Base-by-base conservation (phyloP, 1,140 invertebrate species). In the Tetraneura akinire region DNA sequence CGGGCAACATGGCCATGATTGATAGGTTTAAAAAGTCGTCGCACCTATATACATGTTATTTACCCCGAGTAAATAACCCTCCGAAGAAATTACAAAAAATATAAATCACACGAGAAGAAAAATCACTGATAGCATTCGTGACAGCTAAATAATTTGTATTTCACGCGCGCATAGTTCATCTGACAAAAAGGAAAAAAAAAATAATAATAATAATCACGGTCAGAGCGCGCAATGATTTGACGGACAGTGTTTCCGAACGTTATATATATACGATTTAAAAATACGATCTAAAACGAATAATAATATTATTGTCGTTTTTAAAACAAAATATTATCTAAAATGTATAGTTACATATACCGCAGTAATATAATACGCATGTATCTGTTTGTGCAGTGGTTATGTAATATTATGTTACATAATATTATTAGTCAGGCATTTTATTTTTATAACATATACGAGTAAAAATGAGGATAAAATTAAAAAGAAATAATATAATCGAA, bases 1-100 rank as follows among this genome's bases (percentile, higher is more conserved):
- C 68, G 18, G 47, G 45, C 68, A 51, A 71, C 68, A 29, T 71
- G 68, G 68, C 51, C 68, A 23, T 71, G 68, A 71, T 71, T 51
- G 68, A 71, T 71, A 45, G 45, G 29, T 71, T n/a, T 11, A 51
- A 71, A 71, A 70, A 70, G 47, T 71, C 68, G 68, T 71, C 68
- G 45, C 47, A 49, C 45, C 68, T 49, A 71, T 18, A 14, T 49
- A 18, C 14, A 51, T 71, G 45, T 71, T 71, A 51, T 71, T 51
- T 71, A 71, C 68, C 23, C 45, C 1, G 68, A 23, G 68, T 71
- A 51, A 51, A 51, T 71, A 49, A 71, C 47, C 68, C 45, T 29
- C 14, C 16, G n/a, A 71, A 71, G n/a, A 51, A 71, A 49, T 51
- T 13, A 51, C n/a, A n/a, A 71, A 51, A 71, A 51, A 71, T 71